Conservation (phyloP, 2,113 vertebrate genomes). For the Polyodon spathula region DNA sequence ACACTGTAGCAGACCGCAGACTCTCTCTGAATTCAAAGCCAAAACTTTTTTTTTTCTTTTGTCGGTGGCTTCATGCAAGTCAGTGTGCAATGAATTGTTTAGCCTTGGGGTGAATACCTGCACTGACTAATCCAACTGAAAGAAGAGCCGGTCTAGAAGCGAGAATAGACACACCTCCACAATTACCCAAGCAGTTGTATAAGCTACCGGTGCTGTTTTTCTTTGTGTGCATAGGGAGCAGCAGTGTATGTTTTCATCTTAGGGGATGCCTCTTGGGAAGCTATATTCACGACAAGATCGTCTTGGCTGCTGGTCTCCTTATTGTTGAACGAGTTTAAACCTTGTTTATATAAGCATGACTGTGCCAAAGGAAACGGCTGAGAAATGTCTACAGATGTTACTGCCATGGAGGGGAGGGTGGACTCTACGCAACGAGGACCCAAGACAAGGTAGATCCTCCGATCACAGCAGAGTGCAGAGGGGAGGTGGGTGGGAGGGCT, state of each 20-base stretch:
- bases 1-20: background rate
- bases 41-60: background rate
- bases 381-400: conserved; percentile 33
- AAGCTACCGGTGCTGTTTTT: background rate
- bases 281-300: background rate
- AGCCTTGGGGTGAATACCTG: background rate
- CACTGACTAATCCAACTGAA: background rate
- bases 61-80: background rate
- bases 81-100: background rate
- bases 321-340: conserved; percentile 8
- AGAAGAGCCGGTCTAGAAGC: background rate
- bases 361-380: conserved; percentile 32
- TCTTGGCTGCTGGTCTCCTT: background rate
- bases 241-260: background rate
- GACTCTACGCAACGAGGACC: conserved; percentile 22
- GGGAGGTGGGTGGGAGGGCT: background rate
- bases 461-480: conserved; percentile 6
- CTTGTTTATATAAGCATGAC: conserved; percentile 31
- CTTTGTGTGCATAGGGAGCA: background rate
- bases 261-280: background rate
- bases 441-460: conserved; percentile 31
- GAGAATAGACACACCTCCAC: conserved; percentile 20
- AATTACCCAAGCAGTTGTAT: conserved; percentile 14
- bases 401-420: conserved; percentile 29
- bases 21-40: background rate